Evolutionary conservation across 2,113 vertebrate species (phyloP).

Genomic region (Cyprinodon tularosa): DNA sequence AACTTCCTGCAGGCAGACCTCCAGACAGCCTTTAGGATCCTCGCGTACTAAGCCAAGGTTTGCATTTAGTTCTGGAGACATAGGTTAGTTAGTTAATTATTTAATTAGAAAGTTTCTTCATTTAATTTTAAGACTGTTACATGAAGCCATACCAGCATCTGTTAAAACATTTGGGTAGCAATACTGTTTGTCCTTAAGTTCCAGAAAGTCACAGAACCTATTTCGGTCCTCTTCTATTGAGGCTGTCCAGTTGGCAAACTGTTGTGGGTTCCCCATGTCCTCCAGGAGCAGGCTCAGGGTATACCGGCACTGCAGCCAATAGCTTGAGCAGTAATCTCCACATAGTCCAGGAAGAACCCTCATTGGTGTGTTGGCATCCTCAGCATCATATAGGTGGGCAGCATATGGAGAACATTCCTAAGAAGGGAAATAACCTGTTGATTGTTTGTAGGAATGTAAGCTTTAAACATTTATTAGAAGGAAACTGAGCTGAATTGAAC

Average conservation of each 20-base stretch:
- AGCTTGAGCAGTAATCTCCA: constrained; percentile 76
- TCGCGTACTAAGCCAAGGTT: constrained; percentile 78
- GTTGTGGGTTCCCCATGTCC: constrained; percentile 25
- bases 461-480: not conserved
- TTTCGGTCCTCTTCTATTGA: constrained; percentile 74
- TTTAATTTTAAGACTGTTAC: too few species aligned
- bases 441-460: not conserved
- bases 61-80: constrained; percentile 71
- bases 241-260: constrained; percentile 59
- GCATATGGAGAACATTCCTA: constrained; percentile 86
- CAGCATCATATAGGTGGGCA: constrained; percentile 84
- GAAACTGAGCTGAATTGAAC: not conserved
- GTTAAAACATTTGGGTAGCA: constrained; percentile 82
- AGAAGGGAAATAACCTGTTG: not conserved
- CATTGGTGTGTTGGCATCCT: constrained; percentile 83
- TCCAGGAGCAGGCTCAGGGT: constrained; percentile 79
- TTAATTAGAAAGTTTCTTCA: not conserved
- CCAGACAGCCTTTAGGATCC: constrained; percentile 79
- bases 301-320: constrained; percentile 81
- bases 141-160: constrained; percentile 56
- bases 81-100: not conserved
- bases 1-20: constrained; percentile 82
- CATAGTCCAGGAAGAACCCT: constrained; percentile 82
- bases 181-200: constrained; percentile 82
- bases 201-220: constrained; percentile 79